These are phyloP conservation scores for Caretta caretta DNA, from an alignment of 2,113 vertebrate species.

Conservation along the genomic window DNA sequence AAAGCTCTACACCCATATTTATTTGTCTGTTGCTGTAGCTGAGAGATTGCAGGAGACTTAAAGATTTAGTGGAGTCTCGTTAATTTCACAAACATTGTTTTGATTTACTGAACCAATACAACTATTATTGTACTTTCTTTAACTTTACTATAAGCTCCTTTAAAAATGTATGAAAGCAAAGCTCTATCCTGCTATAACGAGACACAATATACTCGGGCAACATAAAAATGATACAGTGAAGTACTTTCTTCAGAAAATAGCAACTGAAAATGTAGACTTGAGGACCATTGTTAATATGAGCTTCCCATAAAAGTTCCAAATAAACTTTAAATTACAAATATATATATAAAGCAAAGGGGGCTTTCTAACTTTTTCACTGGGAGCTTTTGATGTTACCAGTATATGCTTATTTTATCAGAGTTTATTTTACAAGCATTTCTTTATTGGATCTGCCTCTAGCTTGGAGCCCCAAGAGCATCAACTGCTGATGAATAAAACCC, in stretches of 20 bases:
- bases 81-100: conserved; percentile 73
- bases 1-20: conserved; percentile 49
- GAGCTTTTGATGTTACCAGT: conserved; percentile 20
- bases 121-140: conserved; percentile 55
- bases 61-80: conserved; percentile 55
- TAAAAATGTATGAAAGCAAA: conserved; percentile 72
- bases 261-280: conserved; percentile 31
- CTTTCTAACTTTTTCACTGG: conserved; percentile 62
- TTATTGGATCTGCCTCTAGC: conserved; percentile 32
- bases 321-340: conserved; percentile 53
- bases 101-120: conserved; percentile 77
- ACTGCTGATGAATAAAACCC: conserved; percentile 11
- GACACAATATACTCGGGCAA: background rate
- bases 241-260: conserved; percentile 55
- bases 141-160: conserved; percentile 54
- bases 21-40: conserved; percentile 49
- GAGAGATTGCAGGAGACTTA: conserved; percentile 52
- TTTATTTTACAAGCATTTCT: conserved; percentile 64
- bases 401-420: conserved; percentile 37
- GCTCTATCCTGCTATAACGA: conserved; percentile 26
- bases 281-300: background rate
- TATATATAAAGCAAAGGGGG: conserved; percentile 1
- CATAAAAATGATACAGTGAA: conserved; percentile 67
- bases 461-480: conserved; percentile 3
- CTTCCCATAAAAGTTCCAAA: conserved; percentile 34